phyloP scores from a whole-genome alignment of 2,797 vertebrate species.

The Sparus aurata region DNA sequence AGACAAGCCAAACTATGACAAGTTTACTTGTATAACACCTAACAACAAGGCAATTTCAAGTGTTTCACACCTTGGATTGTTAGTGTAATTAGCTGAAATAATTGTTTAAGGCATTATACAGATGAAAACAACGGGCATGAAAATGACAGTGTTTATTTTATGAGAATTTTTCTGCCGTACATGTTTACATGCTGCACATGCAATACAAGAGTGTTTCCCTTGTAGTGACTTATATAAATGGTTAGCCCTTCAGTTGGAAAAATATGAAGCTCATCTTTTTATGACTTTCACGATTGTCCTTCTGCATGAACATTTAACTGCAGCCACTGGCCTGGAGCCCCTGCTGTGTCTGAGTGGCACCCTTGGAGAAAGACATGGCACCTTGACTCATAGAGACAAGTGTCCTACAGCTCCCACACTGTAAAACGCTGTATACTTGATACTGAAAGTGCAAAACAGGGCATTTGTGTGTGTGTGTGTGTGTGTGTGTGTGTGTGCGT shows the following conservation, averaged over 20 bases:
- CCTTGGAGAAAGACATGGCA: slow-evolving; percentile 54
- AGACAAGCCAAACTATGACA: background rate
- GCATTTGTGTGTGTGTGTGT: slow-evolving; percentile 34
- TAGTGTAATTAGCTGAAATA: no score
- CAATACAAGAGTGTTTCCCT: background rate
- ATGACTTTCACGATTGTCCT: slow-evolving; percentile 42
- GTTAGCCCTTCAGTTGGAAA: background rate
- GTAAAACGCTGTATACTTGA: slow-evolving; percentile 45
- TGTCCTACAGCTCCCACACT: slow-evolving; percentile 54
- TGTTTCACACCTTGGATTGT: background rate
- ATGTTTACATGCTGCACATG: background rate
- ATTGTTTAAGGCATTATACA: no score
- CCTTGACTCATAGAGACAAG: slow-evolving; percentile 52
- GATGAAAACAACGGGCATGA: background rate
- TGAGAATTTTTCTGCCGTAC: background rate
- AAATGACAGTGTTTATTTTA: background rate
- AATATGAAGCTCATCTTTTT: slow-evolving; percentile 13
- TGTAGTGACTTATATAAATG: background rate
- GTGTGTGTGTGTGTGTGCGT: slow-evolving; percentile 33
- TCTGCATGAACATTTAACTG: slow-evolving; percentile 26
- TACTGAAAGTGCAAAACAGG: slow-evolving; percentile 37
- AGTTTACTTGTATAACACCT: background rate
- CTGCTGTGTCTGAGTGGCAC: slow-evolving; percentile 47
- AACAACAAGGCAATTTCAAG: background rate
- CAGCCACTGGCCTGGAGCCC: slow-evolving; percentile 30